Conservation (phyloP, 2,888 invertebrate species). For the Athalia cordata region DNA sequence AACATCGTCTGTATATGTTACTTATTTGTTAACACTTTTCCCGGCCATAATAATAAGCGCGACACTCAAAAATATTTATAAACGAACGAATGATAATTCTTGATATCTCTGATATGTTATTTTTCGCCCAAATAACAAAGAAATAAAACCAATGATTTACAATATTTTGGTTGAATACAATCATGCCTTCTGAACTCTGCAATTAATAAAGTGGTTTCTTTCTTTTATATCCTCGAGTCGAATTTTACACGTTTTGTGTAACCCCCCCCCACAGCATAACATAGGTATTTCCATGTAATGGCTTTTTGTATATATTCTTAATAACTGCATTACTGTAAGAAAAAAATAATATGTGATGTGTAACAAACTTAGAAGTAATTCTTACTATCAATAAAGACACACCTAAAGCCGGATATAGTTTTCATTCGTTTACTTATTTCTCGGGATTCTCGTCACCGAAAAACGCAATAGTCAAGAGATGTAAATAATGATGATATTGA, state of each 20-base stretch:
- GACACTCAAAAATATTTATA: neutral
- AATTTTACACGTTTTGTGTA: constrained; percentile 61
- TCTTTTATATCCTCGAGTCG: constrained; percentile 59
- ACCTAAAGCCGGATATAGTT: constrained; percentile 36
- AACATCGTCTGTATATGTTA: constrained; percentile 33
- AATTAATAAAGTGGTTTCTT: constrained; percentile 44
- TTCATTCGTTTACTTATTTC: neutral
- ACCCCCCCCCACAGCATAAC: constrained; percentile 56
- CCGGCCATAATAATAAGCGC: constrained; percentile 1
- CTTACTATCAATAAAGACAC: constrained; percentile 63
- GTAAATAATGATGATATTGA: neutral
- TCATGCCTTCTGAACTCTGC: neutral
- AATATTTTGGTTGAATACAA: too few species aligned
- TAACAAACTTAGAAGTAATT: constrained; percentile 67
- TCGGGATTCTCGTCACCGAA: neutral
- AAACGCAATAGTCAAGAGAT: neutral
- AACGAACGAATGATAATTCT: neutral
- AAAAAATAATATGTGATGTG: constrained; percentile 67
- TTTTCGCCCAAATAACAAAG: too few species aligned
- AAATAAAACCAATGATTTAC: too few species aligned
- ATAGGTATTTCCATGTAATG: constrained; percentile 65
- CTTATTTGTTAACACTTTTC: constrained; percentile 8
- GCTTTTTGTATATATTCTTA: constrained; percentile 73
- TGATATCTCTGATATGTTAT: too few species aligned
- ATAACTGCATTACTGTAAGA: constrained; percentile 61